Base-by-base conservation (phyloP, 2,888 invertebrate species). In the Andricus quercusramuli region DNA sequence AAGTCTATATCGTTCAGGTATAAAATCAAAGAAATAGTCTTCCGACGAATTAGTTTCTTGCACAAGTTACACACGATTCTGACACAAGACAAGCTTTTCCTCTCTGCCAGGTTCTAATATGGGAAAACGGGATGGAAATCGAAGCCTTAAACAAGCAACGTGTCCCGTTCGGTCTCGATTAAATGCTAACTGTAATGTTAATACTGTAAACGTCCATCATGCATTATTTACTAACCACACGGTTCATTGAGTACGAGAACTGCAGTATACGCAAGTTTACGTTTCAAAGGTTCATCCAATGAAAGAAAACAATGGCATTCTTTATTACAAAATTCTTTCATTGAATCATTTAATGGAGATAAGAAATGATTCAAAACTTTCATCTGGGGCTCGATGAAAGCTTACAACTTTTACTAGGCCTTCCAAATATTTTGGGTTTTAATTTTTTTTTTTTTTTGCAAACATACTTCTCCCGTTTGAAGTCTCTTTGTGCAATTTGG, bases 201-300 rank as follows among this genome's bases (percentile, higher is more conserved):
- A 84, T 81, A 82, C 84, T 82, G 80, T 83, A 81, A 80, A 82
- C 80, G 84, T 79, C 82, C 80, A 81, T 84, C 82, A 84, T 82
- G 81, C 82, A 82, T 84, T 84, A 84, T 84, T 84, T 84, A 84
- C 82, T 66, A 80, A 81, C 77, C 78, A 64, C 80, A 79, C 79
- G 82, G 82, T 82, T 84, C 81, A 82, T 82, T 82, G 82, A 82
- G 81, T 81, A 80, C 82, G 22, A 80, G 82, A 66, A 37, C 66
- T 66, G 64, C 64, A 64, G 17, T 29, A 25, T 64, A 64, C 64
- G 64, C 64, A 15, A 25, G 15, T 64, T 64, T 64, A 64, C 29
- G 64, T 8, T 64, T 64, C 29, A 64, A 64, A 64, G 17, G 29
- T 64, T 22, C 15, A 25, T 8, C 64, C 17, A 29, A 64, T 15